These are phyloP conservation scores for Leptodactylus fuscus DNA, from an alignment of 2,113 vertebrate genomes.

Conservation along the genomic window DNA sequence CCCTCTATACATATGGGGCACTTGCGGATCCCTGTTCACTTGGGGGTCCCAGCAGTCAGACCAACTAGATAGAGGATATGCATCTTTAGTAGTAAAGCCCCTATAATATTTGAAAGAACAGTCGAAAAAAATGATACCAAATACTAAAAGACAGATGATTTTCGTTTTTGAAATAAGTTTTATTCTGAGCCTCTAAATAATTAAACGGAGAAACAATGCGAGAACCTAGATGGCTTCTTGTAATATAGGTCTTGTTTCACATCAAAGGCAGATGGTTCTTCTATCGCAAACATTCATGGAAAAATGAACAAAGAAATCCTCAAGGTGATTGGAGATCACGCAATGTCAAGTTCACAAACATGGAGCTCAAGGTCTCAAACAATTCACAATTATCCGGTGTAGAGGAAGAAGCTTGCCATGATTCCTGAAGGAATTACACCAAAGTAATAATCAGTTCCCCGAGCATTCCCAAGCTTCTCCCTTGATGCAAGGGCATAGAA, in stretches of 20 bases:
- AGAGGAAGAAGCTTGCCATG: not conserved
- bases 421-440: not conserved
- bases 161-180: too few relatives aligned
- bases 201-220: not conserved
- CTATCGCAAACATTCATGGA: not conserved
- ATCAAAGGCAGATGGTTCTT: not conserved
- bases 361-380: not conserved
- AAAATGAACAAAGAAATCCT: not conserved
- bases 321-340: not conserved
- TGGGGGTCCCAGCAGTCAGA: too few relatives aligned
- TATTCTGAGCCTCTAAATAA: too few relatives aligned
- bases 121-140: too few relatives aligned
- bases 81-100: too few relatives aligned
- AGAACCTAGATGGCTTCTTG: not conserved
- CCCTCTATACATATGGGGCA: too few relatives aligned
- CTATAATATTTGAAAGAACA: too few relatives aligned
- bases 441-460: not conserved
- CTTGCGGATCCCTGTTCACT: too few relatives aligned
- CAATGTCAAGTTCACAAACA: constrained; percentile 23
- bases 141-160: too few relatives aligned
- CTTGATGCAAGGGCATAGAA: not conserved
- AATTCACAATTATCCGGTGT: not conserved
- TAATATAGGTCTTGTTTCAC: not conserved
- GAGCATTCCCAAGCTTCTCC: too few relatives aligned
- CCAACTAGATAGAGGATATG: too few relatives aligned